Evolutionary conservation across 2,888 invertebrate genomes (phyloP).

Genomic region (Pachydiplax longipennis): DNA sequence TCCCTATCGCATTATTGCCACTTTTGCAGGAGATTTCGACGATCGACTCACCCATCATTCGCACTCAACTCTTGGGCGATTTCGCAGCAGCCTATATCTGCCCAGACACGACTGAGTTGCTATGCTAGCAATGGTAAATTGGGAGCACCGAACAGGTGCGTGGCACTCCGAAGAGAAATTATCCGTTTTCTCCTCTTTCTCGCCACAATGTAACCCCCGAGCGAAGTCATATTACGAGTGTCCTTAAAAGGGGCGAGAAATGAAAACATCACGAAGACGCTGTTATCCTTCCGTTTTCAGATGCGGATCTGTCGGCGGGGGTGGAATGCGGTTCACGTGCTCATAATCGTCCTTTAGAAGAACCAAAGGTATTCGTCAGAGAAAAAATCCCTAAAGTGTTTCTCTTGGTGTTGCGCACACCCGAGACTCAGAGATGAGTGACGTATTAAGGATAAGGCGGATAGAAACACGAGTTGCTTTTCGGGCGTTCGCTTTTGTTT

Average conservation of each 20-base stretch:
- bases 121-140: neutral
- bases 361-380: neutral
- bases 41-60: too few species aligned
- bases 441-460: slow-evolving; percentile 21
- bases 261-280: slow-evolving; percentile 7
- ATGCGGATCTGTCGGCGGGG: neutral
- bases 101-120: neutral
- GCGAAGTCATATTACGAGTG: neutral
- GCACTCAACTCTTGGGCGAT: too few species aligned
- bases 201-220: neutral
- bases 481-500: neutral
- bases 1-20: too few species aligned
- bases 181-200: neutral
- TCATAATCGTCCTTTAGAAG: neutral
- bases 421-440: slow-evolving; percentile 3
- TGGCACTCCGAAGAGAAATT: neutral
- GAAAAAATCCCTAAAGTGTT: neutral
- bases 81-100: too few species aligned
- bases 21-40: too few species aligned
- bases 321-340: neutral
- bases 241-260: neutral
- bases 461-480: neutral
- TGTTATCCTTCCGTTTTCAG: neutral
- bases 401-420: neutral
- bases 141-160: neutral